Evolutionary conservation across 2,797 vertebrate genomes (phyloP).

Genomic region (Chrosomus eos): DNA sequence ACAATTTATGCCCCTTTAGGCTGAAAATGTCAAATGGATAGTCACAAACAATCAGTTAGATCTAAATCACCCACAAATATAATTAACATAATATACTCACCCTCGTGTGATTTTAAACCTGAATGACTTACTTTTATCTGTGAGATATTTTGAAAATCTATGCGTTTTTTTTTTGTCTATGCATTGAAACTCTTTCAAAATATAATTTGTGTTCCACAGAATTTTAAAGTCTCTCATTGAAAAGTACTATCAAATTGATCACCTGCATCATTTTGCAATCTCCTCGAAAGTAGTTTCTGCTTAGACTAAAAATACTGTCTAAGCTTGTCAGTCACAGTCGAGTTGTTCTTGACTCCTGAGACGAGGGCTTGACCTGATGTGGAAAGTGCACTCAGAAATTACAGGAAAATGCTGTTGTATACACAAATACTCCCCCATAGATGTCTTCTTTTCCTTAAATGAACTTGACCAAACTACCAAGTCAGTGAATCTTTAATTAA

Average conservation of each 20-base stretch:
- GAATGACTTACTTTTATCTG: background rate
- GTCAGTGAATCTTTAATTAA: conserved; percentile 17
- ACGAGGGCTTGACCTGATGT: conserved; percentile 21
- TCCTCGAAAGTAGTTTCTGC: background rate
- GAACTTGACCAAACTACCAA: background rate
- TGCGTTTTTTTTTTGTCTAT: background rate
- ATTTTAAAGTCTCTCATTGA: background rate
- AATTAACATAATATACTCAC: background rate
- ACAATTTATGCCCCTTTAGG: background rate
- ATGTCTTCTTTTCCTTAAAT: background rate
- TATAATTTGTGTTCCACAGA: background rate
- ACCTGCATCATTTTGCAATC: conserved; percentile 13
- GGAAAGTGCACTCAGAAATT: background rate
- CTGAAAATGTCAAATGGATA: background rate
- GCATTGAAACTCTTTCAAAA: background rate
- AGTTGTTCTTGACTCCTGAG: conserved; percentile 35
- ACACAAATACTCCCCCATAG: conserved; percentile 12
- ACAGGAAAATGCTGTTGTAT: background rate
- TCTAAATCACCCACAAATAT: background rate
- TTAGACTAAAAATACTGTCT: conserved; percentile 39
- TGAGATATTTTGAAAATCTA: background rate
- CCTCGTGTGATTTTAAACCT: background rate
- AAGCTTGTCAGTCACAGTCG: conserved; percentile 24
- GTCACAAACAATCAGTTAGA: background rate
- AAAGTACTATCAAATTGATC: background rate